Evolutionary conservation across 2,113 vertebrate genomes (phyloP).

Genomic region (Poicephalus gulielmi): DNA sequence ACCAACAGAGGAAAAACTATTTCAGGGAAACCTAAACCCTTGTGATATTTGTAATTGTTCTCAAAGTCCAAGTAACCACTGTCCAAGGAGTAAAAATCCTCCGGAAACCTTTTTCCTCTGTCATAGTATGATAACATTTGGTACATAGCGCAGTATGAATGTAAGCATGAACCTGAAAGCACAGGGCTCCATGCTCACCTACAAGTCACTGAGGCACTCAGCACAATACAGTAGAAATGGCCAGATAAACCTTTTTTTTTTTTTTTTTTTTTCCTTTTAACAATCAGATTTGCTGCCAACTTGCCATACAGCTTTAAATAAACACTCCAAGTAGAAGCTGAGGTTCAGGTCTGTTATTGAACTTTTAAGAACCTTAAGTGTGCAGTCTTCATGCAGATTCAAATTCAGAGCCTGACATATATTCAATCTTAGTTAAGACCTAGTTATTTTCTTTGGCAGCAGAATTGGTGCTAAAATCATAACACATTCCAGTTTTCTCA

Average conservation of each 20-base stretch:
- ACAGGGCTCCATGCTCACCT: neutral
- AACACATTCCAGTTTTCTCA: constrained; percentile 26
- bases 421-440: neutral
- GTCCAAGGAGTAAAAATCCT: neutral
- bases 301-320: neutral
- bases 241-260: neutral
- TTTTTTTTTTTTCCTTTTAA: neutral
- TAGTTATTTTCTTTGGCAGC: constrained; percentile 41
- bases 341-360: neutral
- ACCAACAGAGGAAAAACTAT: neutral
- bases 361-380: neutral
- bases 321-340: neutral
- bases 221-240: neutral
- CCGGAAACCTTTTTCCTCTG: neutral
- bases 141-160: neutral
- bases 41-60: neutral
- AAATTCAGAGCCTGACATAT: neutral
- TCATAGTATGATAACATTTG: neutral
- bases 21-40: neutral
- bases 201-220: neutral
- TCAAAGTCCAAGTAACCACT: neutral
- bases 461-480: constrained; percentile 17
- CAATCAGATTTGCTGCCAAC: neutral
- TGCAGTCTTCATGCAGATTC: neutral
- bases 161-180: rapidly evolving